These are phyloP conservation scores for Chaetodon auriga DNA, from an alignment of 2,113 vertebrate genomes.

Conservation along the genomic window DNA sequence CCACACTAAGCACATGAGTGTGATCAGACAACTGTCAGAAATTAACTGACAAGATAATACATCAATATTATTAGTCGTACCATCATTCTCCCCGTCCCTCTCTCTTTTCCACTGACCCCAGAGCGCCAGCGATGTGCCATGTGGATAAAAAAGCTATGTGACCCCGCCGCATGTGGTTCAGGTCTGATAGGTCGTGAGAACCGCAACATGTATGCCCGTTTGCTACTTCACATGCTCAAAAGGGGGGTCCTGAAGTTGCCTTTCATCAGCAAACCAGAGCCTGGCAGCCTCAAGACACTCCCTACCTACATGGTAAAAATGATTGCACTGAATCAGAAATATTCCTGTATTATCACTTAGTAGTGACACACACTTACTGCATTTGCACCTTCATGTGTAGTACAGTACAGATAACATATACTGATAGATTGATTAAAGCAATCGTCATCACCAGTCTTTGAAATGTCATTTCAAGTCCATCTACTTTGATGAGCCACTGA, in stretches of 20 bases:
- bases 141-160: conserved; percentile 96
- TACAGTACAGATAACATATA: neutral
- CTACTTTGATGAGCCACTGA: conserved; percentile 91
- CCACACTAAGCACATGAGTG: neutral
- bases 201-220: conserved; percentile 90
- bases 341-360: neutral
- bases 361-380: neutral
- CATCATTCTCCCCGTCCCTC: neutral
- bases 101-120: conserved; percentile 55
- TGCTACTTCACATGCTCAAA: conserved; percentile 93
- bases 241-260: conserved; percentile 89
- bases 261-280: conserved; percentile 89
- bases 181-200: conserved; percentile 88
- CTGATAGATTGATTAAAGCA: neutral
- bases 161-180: conserved; percentile 84
- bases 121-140: conserved; percentile 90
- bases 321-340: neutral
- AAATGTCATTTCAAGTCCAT: conserved; percentile 84
- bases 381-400: neutral
- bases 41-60: neutral
- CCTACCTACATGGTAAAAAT: conserved; percentile 91
- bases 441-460: neutral
- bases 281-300: conserved; percentile 87
- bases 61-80: neutral
- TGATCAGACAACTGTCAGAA: neutral